Evolutionary conservation across 2,888 invertebrate species (phyloP).

Genomic region (Diplazon laetatorius): DNA sequence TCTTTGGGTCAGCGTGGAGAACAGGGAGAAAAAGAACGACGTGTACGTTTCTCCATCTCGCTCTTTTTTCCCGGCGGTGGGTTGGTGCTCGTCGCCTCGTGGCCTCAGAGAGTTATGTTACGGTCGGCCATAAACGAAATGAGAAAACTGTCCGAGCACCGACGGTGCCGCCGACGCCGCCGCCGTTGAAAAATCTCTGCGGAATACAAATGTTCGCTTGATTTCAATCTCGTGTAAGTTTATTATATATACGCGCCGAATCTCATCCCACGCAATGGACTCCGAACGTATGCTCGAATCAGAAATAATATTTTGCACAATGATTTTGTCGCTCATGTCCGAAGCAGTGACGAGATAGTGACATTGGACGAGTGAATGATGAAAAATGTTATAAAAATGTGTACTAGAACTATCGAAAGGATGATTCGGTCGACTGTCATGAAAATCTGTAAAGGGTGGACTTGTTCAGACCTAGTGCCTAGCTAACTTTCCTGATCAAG

Average conservation of each 20-base stretch:
- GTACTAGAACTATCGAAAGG: neutral
- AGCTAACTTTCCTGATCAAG: no score
- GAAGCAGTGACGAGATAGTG: neutral
- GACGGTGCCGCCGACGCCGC: conserved; percentile 69
- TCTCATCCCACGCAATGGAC: neutral
- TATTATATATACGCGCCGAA: conserved; percentile 17
- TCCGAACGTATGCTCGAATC: neutral
- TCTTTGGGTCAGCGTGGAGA: conserved; percentile 43
- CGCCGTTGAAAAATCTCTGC: conserved; percentile 80
- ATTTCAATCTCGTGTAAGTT: conserved; percentile 70
- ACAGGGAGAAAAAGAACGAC: conserved; percentile 38
- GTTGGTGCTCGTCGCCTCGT: conserved; percentile 33
- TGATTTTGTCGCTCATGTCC: neutral
- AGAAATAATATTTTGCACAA: neutral
- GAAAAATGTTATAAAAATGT: conserved; percentile 2
- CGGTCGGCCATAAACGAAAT: conserved; percentile 80
- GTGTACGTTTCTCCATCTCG: conserved; percentile 25
- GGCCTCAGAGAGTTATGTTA: conserved; percentile 78
- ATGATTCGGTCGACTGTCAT: no score
- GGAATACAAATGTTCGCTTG: conserved; percentile 80
- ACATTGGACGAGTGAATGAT: conserved; percentile 4
- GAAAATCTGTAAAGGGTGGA: no score
- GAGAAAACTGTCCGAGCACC: conserved; percentile 78
- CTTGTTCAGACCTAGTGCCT: no score
- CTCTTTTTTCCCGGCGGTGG: conserved; percentile 26